Conservation (phyloP, 1,140 invertebrate genomes). For the Asbolus verrucosus region DNA sequence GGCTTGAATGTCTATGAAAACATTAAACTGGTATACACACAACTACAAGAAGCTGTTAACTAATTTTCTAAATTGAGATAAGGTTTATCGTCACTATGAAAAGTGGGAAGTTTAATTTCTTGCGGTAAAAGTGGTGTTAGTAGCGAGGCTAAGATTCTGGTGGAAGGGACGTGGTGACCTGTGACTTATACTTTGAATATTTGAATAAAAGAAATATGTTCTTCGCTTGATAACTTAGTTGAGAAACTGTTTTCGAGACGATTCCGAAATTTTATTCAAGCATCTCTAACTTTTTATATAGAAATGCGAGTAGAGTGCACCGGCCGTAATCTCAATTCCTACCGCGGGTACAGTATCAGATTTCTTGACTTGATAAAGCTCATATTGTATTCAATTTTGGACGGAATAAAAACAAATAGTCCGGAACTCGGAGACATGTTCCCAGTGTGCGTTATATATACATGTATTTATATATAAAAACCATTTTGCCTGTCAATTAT, state of each 20-base stretch:
- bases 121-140: no score
- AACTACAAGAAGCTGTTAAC: no score
- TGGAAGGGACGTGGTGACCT: not conserved
- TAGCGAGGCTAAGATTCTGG: not conserved
- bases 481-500: conserved; percentile 46
- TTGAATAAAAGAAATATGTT: conserved; percentile 50
- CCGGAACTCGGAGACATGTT: not conserved
- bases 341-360: conserved; percentile 22
- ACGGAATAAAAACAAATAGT: conserved; percentile 41
- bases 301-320: conserved; percentile 41
- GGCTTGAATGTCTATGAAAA: no score
- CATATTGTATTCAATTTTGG: conserved; percentile 43
- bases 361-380: conserved; percentile 41
- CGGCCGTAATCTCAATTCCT: conserved; percentile 38
- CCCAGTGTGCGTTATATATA: not conserved
- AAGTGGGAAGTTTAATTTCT: no score
- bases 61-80: conserved; percentile 16
- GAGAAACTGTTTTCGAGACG: conserved; percentile 46
- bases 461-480: conserved; percentile 39
- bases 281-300: conserved; percentile 41
- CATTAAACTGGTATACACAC: no score
- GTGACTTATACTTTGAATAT: conserved; percentile 44
- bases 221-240: conserved; percentile 44
- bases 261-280: conserved; percentile 43
- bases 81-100: no score